Conservation (phyloP, 2,888 invertebrate species). For the Drosophila niveifrons region DNA sequence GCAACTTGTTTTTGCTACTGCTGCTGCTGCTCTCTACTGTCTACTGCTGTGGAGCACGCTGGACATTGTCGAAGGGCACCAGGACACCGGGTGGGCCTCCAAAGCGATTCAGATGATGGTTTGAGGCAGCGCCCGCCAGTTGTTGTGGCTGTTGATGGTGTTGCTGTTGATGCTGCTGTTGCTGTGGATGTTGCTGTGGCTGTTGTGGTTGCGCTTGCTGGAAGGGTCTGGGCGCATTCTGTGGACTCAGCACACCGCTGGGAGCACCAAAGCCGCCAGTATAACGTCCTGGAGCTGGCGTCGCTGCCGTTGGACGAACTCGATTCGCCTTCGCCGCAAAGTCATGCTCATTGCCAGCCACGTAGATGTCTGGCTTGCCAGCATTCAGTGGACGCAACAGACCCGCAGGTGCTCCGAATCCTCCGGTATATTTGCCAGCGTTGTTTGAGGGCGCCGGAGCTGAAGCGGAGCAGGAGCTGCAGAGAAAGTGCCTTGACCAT, state of each 20-base stretch:
- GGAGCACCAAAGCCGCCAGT: constrained; percentile 79
- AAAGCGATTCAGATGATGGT: constrained; percentile 74
- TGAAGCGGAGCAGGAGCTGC: constrained; percentile 1
- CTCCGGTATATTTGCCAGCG: constrained; percentile 81
- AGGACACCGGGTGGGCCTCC: constrained; percentile 85
- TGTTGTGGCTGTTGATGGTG: constrained; percentile 33
- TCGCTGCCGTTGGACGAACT: constrained; percentile 28
- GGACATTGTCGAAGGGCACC: constrained; percentile 82
- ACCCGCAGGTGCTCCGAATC: constrained; percentile 77
- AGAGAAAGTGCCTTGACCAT: constrained; percentile 18
- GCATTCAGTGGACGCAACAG: constrained; percentile 49
- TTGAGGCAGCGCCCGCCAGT: constrained; percentile 18
- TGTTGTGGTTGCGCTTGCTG: constrained; percentile 45
- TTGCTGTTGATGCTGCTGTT: constrained; percentile 24
- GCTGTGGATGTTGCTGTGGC: constrained; percentile 24
- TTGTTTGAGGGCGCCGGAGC: constrained; percentile 22
- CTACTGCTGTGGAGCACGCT: constrained; percentile 62
- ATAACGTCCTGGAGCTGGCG: constrained; percentile 58
- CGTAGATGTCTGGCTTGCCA: constrained; percentile 58
- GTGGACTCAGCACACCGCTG: constrained; percentile 69
- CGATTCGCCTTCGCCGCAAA: constrained; percentile 43
- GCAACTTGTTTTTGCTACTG: not conserved
- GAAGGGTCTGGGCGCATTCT: constrained; percentile 65
- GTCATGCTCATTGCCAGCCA: constrained; percentile 65
- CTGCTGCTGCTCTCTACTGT: constrained; percentile 38